A percentile compares a stretch with the other conserved stretches of the same genome.
Conservation (phyloP, 2,888 invertebrate genomes). For the Luperina testacea region DNA sequence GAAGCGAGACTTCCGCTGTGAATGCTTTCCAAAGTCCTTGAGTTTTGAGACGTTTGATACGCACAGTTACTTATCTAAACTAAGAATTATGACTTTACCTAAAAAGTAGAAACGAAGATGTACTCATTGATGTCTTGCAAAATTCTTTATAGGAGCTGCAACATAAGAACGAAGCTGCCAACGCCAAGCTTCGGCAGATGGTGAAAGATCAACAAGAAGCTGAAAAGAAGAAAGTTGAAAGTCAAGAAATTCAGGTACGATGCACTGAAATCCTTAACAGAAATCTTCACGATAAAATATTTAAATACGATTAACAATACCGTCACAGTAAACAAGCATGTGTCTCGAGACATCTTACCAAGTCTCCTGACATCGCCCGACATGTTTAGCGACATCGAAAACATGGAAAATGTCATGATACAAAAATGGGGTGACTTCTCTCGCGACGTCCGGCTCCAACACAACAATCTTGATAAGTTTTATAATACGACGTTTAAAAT, state of each 20-base stretch:
- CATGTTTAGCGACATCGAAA: not conserved
- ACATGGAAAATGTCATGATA: not conserved
- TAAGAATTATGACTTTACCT: not conserved
- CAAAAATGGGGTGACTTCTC: not conserved
- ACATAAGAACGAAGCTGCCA: slow-evolving; percentile 99
- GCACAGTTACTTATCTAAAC: not conserved
- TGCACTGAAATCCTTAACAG: not conserved
- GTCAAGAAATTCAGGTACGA: slow-evolving; percentile 96
- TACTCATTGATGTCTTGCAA: not conserved
- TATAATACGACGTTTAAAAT: not conserved
- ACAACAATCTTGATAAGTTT: slow-evolving; percentile 8
- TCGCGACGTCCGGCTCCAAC: not conserved
- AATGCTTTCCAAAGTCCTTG: not conserved
- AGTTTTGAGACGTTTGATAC: not conserved
- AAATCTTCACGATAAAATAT: not conserved
- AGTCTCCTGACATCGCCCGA: not conserved
- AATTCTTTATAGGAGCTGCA: slow-evolving; percentile 92
- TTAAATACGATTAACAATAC: not conserved
- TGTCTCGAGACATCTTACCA: not conserved
- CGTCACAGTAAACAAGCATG: not conserved
- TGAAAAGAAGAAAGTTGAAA: slow-evolving; percentile 99
- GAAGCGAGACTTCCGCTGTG: not conserved
- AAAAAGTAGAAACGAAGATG: not conserved
- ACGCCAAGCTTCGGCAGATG: slow-evolving; percentile 99
- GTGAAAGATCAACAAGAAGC: slow-evolving; percentile 99